These are phyloP conservation scores for Tachina fera DNA, from an alignment of 2,888 invertebrate genomes.

Conservation along the genomic window DNA sequence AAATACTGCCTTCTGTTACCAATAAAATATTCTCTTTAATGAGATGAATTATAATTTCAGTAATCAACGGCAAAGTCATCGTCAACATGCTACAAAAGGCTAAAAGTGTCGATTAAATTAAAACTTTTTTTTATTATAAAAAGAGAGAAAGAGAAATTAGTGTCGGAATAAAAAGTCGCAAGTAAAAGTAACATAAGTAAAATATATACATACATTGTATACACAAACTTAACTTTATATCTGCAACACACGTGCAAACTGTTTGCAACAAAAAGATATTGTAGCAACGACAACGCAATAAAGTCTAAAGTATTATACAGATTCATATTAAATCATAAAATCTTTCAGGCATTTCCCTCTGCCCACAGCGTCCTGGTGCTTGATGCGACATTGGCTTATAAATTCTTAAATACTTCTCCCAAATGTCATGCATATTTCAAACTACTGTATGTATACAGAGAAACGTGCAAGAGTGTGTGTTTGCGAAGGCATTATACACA, in stretches of 20 bases:
- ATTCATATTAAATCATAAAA: constrained; percentile 50
- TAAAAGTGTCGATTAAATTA: constrained; percentile 69
- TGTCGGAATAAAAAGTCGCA: constrained; percentile 30
- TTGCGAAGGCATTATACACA: constrained; percentile 36
- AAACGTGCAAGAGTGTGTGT: neutral
- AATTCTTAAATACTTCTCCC: constrained; percentile 59
- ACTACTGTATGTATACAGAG: neutral
- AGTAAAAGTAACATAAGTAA: constrained; percentile 43
- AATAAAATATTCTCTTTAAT: neutral
- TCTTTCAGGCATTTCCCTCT: neutral
- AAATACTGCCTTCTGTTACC: neutral
- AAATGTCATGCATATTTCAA: constrained; percentile 59
- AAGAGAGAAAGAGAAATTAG: constrained; percentile 5
- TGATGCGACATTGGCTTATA: constrained; percentile 39
- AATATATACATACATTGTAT: constrained; percentile 27
- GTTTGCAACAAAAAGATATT: constrained; percentile 17
- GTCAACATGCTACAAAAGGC: constrained; percentile 34
- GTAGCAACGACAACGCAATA: constrained; percentile 23
- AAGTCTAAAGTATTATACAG: constrained; percentile 30
- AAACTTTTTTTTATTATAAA: constrained; percentile 42
- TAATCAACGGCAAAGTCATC: constrained; percentile 21
- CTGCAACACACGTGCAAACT: neutral
- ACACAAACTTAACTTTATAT: neutral
- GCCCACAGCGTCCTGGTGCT: neutral
- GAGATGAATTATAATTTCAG: constrained; percentile 4